Percentiles rank a stretch among this genome's conserved stretches.
Conservation (phyloP, 2,797 vertebrate species). For the Brachymystax lenok region DNA sequence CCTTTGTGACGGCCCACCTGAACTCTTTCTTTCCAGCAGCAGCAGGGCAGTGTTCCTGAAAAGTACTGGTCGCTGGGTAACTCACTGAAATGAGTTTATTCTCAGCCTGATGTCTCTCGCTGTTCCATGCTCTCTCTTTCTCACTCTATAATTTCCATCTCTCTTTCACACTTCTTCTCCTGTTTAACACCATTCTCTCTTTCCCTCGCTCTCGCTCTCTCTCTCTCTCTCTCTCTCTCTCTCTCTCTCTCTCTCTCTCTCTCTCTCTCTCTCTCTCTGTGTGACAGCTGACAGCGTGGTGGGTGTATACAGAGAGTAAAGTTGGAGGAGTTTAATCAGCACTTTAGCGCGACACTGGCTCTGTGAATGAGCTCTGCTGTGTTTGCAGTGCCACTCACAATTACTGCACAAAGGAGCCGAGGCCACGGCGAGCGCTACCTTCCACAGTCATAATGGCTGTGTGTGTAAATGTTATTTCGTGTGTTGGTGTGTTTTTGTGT, state of each 20-base stretch:
- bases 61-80: neutral
- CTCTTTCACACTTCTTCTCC: neutral
- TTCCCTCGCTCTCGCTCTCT: too few species aligned
- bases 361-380: conserved; percentile 20
- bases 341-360: conserved; percentile 15
- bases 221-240: too few species aligned
- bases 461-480: neutral
- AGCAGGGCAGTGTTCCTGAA: neutral
- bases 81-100: conserved; percentile 28
- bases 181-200: neutral
- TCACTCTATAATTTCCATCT: neutral
- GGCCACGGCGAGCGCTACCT: neutral
- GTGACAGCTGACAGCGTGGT: neutral
- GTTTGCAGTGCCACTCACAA: conserved; percentile 22
- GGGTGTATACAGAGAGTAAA: neutral
- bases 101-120: conserved; percentile 14
- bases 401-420: conserved; percentile 19
- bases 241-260: neutral
- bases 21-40: neutral
- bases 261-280: neutral
- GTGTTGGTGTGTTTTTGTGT: neutral
- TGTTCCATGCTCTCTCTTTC: conserved; percentile 9
- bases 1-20: too few species aligned
- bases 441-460: neutral
- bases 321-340: conserved; percentile 15